Conservation (phyloP, 1,140 invertebrate species). For the Nilaparvata lugens region DNA sequence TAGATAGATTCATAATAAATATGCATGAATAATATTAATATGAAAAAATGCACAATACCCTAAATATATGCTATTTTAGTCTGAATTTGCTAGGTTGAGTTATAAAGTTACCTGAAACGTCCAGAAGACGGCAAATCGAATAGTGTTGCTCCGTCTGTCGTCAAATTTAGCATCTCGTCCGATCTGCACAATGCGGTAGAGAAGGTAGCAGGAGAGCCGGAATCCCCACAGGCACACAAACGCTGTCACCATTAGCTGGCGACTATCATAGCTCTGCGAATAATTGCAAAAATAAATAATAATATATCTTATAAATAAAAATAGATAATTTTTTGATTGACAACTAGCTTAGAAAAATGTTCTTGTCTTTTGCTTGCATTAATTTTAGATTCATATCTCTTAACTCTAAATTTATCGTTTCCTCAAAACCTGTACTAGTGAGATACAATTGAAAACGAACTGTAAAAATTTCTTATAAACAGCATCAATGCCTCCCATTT, state of each 20-base stretch:
- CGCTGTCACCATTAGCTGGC: slow-evolving; percentile 78
- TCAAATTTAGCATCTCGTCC: slow-evolving; percentile 85
- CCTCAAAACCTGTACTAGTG: too few species aligned
- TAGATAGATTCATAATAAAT: too few species aligned
- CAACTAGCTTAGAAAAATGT: background rate
- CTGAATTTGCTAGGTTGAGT: too few species aligned
- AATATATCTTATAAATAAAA: background rate
- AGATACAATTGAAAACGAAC: too few species aligned
- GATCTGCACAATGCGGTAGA: slow-evolving; percentile 81
- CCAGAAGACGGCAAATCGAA: slow-evolving; percentile 83
- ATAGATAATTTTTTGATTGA: background rate
- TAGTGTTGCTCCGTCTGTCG: slow-evolving; percentile 74
- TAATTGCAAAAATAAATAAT: background rate
- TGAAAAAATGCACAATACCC: too few species aligned
- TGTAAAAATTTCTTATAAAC: too few species aligned
- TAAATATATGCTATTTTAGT: too few species aligned
- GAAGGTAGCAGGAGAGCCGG: slow-evolving; percentile 71
- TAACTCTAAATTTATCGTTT: too few species aligned
- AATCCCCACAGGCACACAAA: slow-evolving; percentile 80
- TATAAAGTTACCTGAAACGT: slow-evolving; percentile 64
- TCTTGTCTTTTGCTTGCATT: background rate
- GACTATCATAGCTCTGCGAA: slow-evolving; percentile 65
- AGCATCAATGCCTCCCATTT: too few species aligned
- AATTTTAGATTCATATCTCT: background rate
- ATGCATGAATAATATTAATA: too few species aligned